phyloP scores from a whole-genome alignment of 2,797 vertebrate genomes.

The Prionace glauca region DNA sequence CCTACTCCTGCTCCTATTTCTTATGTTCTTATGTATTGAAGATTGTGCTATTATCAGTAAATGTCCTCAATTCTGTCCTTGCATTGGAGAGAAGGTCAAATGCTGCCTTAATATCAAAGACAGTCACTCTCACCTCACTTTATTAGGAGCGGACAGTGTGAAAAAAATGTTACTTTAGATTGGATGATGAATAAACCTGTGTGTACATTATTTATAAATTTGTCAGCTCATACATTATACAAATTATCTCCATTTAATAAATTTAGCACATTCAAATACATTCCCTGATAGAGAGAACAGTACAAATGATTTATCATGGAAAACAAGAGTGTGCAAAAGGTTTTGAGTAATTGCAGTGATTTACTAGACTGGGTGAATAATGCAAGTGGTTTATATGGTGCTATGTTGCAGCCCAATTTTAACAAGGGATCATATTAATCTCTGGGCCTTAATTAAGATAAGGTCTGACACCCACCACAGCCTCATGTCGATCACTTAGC shows the following conservation, averaged over 20 bases:
- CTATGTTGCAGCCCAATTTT: background rate
- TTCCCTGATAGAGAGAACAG: background rate
- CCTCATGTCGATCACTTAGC: too few relatives aligned
- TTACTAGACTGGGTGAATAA: background rate
- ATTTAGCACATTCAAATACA: background rate
- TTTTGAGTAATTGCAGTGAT: background rate
- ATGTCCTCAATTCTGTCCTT: too few relatives aligned
- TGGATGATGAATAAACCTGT: background rate
- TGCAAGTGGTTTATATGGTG: background rate
- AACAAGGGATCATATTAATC: background rate
- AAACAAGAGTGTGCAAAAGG: background rate
- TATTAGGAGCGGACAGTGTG: background rate
- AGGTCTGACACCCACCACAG: background rate
- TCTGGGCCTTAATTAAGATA: background rate
- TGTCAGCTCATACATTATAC: background rate
- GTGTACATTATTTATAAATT: background rate
- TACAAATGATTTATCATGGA: background rate
- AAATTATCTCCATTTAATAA: background rate
- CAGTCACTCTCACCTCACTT: too few relatives aligned
- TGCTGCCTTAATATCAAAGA: too few relatives aligned
- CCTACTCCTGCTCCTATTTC: too few relatives aligned
- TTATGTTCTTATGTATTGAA: too few relatives aligned
- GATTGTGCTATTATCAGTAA: too few relatives aligned
- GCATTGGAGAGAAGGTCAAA: too few relatives aligned
- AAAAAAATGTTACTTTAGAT: background rate